Evolutionary conservation across 2,797 vertebrate genomes (phyloP), one percentile per base, ranked within the genome.

Genomic region (Acanthurus tractus): DNA sequence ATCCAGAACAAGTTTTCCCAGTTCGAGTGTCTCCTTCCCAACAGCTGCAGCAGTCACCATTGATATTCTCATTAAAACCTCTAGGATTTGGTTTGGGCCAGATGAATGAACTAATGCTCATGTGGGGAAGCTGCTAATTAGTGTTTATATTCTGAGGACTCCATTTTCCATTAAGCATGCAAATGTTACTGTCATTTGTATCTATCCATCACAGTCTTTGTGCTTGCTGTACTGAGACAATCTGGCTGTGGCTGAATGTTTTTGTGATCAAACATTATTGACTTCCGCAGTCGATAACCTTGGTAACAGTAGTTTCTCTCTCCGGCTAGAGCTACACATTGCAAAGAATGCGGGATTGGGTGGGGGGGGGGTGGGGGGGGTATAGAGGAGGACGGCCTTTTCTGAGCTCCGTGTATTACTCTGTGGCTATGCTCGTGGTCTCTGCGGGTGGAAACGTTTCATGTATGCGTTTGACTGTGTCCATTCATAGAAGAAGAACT

Each of bases 241-340:
- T 83, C 83, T 65, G 57, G 87, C 85, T 80, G 87, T 81, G 88
- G 87, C 89, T 89, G 90, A 92, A 91, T 94, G 90, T 94, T 91
- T 94, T 94, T 87, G 91, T 92, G 91, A 94, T 95, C 92, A 93
- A 94, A 93, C 92, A 90, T 94, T 94, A 96, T 95, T 93, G 93
- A 95, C 92, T 93, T 78, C 57, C 73, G 22, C 71, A 79, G 88
- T 95, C 94, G 58, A 95, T 95, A 95, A 93, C 91, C 91, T 90
- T 95, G 93, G 91, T 93, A 94, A 92, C 93, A 89, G 90, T 88
- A 93, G 92, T 92, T 89, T 88, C 89, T 91, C 87, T 91, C 79
- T 79, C 70, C 66, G 58, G 87, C 78, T 74, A 25, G 76, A 86
- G 78, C 72, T 59, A 23, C 79, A 61, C 85, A 64, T 85, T 74